Evolutionary conservation across 2,888 invertebrate species (phyloP).

Genomic region (Hirudinaria manillensis): DNA sequence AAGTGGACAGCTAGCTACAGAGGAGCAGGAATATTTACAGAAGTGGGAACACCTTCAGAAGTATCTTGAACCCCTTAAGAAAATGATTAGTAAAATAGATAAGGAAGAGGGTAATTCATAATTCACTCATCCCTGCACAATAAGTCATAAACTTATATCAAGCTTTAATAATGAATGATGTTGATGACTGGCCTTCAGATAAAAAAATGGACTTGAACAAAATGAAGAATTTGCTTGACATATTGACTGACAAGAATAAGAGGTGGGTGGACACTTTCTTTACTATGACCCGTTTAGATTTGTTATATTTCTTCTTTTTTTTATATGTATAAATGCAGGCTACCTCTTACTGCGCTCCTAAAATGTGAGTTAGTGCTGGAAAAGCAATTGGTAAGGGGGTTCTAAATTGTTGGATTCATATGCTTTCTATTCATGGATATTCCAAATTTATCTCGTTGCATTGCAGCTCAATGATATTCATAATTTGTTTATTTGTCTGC

Average conservation of each 20-base stretch:
- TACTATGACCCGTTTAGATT: not conserved
- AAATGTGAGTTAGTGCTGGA: conserved; percentile 83
- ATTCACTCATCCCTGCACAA: not conserved
- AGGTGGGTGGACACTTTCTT: conserved; percentile 52
- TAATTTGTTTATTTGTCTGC: not conserved
- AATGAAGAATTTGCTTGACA: conserved; percentile 87
- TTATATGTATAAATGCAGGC: conserved; percentile 39
- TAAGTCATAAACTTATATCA: not conserved
- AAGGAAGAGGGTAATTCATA: conserved; percentile 50
- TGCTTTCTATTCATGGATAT: not conserved
- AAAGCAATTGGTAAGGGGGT: conserved; percentile 26
- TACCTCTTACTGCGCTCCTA: conserved; percentile 75
- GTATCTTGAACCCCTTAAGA: conserved; percentile 75
- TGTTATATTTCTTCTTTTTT: not conserved
- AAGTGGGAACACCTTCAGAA: conserved; percentile 86
- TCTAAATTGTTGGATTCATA: no score
- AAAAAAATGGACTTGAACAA: conserved; percentile 77
- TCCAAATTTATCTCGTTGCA: not conserved
- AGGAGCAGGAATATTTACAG: conserved; percentile 84
- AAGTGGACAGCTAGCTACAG: conserved; percentile 49
- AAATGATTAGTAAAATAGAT: conserved; percentile 69
- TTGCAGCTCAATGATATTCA: not conserved
- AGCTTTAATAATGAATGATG: not conserved
- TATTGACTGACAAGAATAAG: conserved; percentile 80
- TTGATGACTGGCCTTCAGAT: conserved; percentile 59